These are phyloP conservation scores for Drosophila seclusa DNA, from an alignment of 2,888 invertebrate genomes.

Conservation along the genomic window DNA sequence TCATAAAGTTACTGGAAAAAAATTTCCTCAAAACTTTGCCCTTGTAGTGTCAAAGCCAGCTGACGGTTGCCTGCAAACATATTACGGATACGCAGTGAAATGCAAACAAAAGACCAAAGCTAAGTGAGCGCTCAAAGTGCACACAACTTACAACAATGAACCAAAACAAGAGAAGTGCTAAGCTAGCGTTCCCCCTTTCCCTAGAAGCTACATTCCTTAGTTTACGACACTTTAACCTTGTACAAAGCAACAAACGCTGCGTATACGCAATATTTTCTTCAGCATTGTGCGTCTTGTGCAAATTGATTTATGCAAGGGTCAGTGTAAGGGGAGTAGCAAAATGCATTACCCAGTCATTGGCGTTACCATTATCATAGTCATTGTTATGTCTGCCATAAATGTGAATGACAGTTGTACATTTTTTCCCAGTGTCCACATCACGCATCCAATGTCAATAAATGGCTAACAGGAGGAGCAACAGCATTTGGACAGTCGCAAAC, in stretches of 20 bases:
- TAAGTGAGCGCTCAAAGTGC: slow-evolving; percentile 63
- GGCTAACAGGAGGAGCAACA: slow-evolving; percentile 31
- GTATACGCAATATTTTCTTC: slow-evolving; percentile 57
- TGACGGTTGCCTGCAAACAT: slow-evolving; percentile 41
- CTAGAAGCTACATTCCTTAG: neutral
- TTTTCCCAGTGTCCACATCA: slow-evolving; percentile 48
- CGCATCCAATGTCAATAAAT: slow-evolving; percentile 73
- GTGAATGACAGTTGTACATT: slow-evolving; percentile 36
- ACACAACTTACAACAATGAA: slow-evolving; percentile 65
- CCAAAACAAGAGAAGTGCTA: slow-evolving; percentile 40
- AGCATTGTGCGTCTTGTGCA: slow-evolving; percentile 30
- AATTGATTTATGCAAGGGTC: slow-evolving; percentile 66
- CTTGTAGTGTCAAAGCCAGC: slow-evolving; percentile 43
- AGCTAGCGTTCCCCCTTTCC: slow-evolving; percentile 9
- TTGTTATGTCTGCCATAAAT: slow-evolving; percentile 63
- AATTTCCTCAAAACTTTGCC: slow-evolving; percentile 51
- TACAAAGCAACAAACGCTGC: slow-evolving; percentile 52
- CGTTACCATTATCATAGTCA: slow-evolving; percentile 57
- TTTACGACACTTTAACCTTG: slow-evolving; percentile 38
- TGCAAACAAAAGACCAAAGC: slow-evolving; percentile 51
- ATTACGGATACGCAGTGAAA: slow-evolving; percentile 52
- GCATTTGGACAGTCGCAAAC: neutral
- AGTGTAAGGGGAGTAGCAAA: slow-evolving; percentile 24
- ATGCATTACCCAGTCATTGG: slow-evolving; percentile 35
- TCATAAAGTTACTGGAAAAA: slow-evolving; percentile 63